A percentile compares a stretch with the other conserved stretches of the same genome.
phyloP scores from a whole-genome alignment of 1,140 invertebrate species.

The Camponotus pennsylvanicus region DNA sequence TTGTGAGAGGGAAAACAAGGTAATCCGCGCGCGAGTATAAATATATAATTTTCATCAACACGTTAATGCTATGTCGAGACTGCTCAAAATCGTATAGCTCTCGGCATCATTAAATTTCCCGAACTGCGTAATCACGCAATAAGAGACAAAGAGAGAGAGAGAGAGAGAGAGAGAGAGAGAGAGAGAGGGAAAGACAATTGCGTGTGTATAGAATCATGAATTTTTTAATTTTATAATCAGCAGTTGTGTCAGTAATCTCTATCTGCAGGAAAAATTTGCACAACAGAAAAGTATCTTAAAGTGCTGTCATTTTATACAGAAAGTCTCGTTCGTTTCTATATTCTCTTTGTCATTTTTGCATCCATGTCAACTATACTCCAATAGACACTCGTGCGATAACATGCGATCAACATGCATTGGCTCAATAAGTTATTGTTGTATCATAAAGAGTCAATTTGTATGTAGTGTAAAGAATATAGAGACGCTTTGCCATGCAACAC shows the following conservation, averaged over 20 bases:
- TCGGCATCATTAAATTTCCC: slow-evolving; percentile 35
- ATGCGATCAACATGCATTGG: slow-evolving; percentile 36
- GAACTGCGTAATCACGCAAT: not conserved
- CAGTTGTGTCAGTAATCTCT: not conserved
- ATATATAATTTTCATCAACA: slow-evolving; percentile 59
- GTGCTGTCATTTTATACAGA: slow-evolving; percentile 15
- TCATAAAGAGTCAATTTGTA: slow-evolving; percentile 59
- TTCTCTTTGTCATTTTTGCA: not conserved
- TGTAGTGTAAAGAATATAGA: slow-evolving; percentile 57
- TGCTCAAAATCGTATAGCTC: slow-evolving; percentile 6
- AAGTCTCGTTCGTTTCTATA: slow-evolving; percentile 16
- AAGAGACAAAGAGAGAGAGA: no score
- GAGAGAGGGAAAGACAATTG: no score
- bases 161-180: no score
- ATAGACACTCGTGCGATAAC: slow-evolving; percentile 36
- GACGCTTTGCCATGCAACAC: slow-evolving; percentile 39
- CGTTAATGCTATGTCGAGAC: slow-evolving; percentile 29
- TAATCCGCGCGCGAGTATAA: slow-evolving; percentile 47
- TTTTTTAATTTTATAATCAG: not conserved
- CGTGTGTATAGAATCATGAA: not conserved
- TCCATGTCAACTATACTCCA: slow-evolving; percentile 22
- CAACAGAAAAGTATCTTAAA: slow-evolving; percentile 13
- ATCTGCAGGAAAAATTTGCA: slow-evolving; percentile 1
- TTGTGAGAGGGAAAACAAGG: slow-evolving; percentile 41
- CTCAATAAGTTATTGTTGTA: slow-evolving; percentile 51